phyloP scores from a whole-genome alignment of 2,113 vertebrate species.

The Phylloscopus trochilus region DNA sequence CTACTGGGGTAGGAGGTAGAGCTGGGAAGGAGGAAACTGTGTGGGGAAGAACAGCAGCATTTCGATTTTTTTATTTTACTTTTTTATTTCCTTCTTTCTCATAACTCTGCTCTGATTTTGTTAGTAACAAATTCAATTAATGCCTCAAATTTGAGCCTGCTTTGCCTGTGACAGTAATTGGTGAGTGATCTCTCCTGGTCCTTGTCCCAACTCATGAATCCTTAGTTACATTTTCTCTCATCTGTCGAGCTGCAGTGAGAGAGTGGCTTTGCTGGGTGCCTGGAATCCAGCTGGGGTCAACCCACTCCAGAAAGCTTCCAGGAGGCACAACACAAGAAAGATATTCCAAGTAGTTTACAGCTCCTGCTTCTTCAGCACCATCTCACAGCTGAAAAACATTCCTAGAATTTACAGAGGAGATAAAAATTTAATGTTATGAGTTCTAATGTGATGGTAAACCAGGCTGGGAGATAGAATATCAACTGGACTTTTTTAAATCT shows the following conservation, averaged over 20 bases:
- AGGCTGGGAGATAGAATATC: background rate
- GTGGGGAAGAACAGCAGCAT: background rate
- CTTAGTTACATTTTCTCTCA: background rate
- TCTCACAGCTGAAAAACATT: background rate
- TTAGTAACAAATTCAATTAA: background rate
- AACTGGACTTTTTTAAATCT: background rate
- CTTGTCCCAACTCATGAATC: background rate
- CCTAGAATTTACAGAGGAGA: background rate
- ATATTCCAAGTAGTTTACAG: background rate
- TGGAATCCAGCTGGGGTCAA: background rate
- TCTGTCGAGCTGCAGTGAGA: background rate
- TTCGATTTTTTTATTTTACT: background rate
- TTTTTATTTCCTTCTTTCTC: background rate
- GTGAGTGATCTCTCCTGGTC: background rate
- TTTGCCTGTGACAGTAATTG: background rate
- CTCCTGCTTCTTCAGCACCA: background rate
- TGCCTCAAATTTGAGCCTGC: background rate
- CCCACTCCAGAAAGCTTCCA: background rate
- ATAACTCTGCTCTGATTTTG: background rate
- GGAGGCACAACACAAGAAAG: background rate
- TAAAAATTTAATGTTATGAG: background rate
- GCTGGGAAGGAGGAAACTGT: background rate
- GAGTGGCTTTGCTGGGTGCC: background rate
- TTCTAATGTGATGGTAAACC: background rate
- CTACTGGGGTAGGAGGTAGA: rapidly evolving